Base-by-base conservation (phyloP, 2,797 vertebrate genomes). In the Cuculus canorus region DNA sequence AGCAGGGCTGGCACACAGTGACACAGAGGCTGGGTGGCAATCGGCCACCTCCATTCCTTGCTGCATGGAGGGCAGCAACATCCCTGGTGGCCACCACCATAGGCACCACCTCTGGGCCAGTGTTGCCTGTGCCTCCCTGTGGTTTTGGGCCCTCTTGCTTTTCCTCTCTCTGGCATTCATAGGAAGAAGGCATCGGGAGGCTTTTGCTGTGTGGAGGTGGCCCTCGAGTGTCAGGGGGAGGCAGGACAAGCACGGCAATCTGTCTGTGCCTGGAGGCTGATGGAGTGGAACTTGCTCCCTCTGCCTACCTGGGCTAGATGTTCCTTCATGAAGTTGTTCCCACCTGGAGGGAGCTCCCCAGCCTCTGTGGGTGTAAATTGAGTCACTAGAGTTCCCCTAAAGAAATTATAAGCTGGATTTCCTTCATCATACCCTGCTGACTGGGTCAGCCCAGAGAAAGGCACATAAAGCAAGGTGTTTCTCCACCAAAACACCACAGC, bases 231-330 rank as follows among this genome's bases (percentile, higher is more conserved):
- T 35, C 3, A 6, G 1, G 27, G 18, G 47, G 33, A 17, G 45
- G 65, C 80, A 45, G 54, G 59, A 3, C 22, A 6, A 5, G 47
- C 57, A 13, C 63, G 39, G 33, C n/a, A 24, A 24, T 28, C 63
- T 30, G 41, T 11, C 48, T 15, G 33, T 27, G 37, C 17, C 2
- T 0, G 27, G 70, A 10, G 57, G 28, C 56, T 54, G 70, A 5
- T 22, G 24, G 50, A 59, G 28, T 8, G 5, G 65, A 32, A 33
- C 11, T 0, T 4, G 9, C 5, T 68, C 48, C n/a, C 27, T 39
- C 50, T 28, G 24, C 30, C 27, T 18, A 5, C 22, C 9, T 17
- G 21, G 35, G n/a, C 30, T 14, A 54, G 57, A 17, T 0, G 0
- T 4, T 57, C 30, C 25, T 56, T 5, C 1, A 2, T 7, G 37